phyloP scores from a whole-genome alignment of 2,888 invertebrate genomes.

The Ischnura elegans region DNA sequence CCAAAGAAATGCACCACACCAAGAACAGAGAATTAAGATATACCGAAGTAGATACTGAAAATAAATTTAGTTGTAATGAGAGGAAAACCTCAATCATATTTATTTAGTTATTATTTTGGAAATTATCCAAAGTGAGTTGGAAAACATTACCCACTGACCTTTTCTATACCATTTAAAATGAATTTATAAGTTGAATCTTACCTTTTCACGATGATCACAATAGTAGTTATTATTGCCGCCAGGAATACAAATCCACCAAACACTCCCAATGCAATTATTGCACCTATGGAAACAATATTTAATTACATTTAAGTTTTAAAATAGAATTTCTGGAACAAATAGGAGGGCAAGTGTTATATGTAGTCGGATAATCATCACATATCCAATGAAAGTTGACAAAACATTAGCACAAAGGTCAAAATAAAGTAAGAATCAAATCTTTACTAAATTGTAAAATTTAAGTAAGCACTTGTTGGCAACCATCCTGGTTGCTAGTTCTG shows the following conservation, averaged over 20 bases:
- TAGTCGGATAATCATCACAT: too few species aligned
- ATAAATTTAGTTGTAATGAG: not conserved
- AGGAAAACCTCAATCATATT: not conserved
- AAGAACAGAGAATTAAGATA: not conserved
- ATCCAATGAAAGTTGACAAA: too few species aligned
- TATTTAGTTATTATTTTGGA: not conserved
- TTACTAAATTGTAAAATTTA: too few species aligned
- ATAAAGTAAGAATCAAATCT: too few species aligned
- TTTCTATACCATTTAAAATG: not conserved
- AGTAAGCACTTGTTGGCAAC: too few species aligned
- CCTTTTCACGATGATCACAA: constrained; percentile 93
- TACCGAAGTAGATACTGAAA: not conserved
- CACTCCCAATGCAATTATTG: constrained; percentile 92
- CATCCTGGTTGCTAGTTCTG: too few species aligned
- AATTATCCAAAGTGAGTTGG: not conserved
- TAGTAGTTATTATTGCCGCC: constrained; percentile 92
- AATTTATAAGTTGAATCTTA: constrained; percentile 77
- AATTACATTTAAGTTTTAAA: not conserved
- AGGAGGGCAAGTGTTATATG: too few species aligned
- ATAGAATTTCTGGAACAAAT: too few species aligned
- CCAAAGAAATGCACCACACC: not conserved
- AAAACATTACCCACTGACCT: not conserved
- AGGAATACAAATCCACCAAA: constrained; percentile 95
- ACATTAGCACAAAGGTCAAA: too few species aligned
- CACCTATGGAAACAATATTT: constrained; percentile 78